Evolutionary conservation across 1,140 invertebrate species (phyloP).

Genomic region (Drosophila melanica): DNA sequence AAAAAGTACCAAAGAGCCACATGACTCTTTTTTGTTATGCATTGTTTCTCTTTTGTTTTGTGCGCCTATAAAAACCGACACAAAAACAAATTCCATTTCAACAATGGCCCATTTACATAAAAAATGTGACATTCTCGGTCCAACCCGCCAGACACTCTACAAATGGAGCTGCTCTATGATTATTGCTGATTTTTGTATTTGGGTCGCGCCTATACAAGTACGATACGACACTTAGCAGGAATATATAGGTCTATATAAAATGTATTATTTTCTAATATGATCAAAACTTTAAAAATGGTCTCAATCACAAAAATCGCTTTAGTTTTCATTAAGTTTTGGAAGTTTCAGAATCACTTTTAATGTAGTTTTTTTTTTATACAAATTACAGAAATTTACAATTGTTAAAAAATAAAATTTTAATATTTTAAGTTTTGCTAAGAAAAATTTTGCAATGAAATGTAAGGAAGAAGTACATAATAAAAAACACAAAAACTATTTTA

Average conservation of each 20-base stretch:
- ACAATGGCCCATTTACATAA: slow-evolving; percentile 60
- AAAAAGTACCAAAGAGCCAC: neutral
- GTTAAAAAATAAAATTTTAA: too few relatives aligned
- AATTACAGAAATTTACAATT: too few relatives aligned
- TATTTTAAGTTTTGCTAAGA: too few relatives aligned
- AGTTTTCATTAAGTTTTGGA: neutral
- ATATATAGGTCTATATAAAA: neutral
- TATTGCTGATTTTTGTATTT: slow-evolving; percentile 37
- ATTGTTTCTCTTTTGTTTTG: slow-evolving; percentile 11
- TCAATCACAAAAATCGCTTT: too few relatives aligned
- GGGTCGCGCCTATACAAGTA: slow-evolving; percentile 15
- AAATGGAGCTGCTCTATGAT: slow-evolving; percentile 9
- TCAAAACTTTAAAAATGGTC: too few relatives aligned
- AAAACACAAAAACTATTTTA: too few relatives aligned
- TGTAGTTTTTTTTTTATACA: too few relatives aligned
- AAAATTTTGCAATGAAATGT: too few relatives aligned
- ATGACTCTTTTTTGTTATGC: neutral
- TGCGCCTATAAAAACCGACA: slow-evolving; percentile 25
- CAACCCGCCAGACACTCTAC: neutral
- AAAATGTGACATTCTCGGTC: slow-evolving; percentile 37
- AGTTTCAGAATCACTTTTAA: too few relatives aligned
- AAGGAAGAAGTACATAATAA: too few relatives aligned
- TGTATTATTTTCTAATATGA: too few relatives aligned
- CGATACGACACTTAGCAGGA: neutral
- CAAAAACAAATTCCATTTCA: slow-evolving; percentile 34